Base-by-base conservation (phyloP, 1,140 invertebrate genomes). In the Notospermus geniculatus region DNA sequence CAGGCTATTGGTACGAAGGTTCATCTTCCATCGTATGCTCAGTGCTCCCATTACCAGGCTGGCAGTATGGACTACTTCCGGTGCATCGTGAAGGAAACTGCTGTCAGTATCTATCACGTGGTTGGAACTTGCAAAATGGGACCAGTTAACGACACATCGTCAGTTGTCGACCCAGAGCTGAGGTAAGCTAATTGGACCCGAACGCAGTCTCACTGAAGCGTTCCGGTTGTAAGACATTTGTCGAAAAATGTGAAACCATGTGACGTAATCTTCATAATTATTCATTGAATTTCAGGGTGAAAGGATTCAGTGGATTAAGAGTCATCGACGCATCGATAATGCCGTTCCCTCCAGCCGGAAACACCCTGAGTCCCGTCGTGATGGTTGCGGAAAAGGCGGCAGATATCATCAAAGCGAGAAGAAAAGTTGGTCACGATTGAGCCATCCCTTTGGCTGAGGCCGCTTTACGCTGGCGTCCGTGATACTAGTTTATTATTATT, bases 181-280 rank as follows among this genome's bases (percentile, higher is more conserved):
- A 84, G 80, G 71, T 66, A 43, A 30, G 15, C 39, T 25, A 56
- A 7, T 2, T 57, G n/a, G 53, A 57, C 17, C 28, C 25, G 19
- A 93, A 91, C 0, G 87, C 88, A 41, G 93, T 93, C 72, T 91
- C 94, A 84, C 91, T 91, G 0, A 87, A 91, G 0, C 91, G 92
- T 0, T 93, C 92, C 0, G 90, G 89, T 50, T 93, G 92, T 75
- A 96, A 95, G 93, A n/a, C n/a, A n/a, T n/a, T n/a, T n/a, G n/a
- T n/a, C n/a, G n/a, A n/a, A n/a, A n/a, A n/a, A n/a, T n/a, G 93
- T 92, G 0, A 89, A 90, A 0, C 87, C 87, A 57, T 43, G 52
- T 28, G 70, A 71, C 57, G 36, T 57, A 0, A 61, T 58, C 2
- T 41, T 68, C 4, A 68, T 71, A n/a, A 66, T 70, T 22, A 68